Evolutionary conservation across 2,797 vertebrate species (phyloP).

Genomic region (Tokudaia muenninki): DNA sequence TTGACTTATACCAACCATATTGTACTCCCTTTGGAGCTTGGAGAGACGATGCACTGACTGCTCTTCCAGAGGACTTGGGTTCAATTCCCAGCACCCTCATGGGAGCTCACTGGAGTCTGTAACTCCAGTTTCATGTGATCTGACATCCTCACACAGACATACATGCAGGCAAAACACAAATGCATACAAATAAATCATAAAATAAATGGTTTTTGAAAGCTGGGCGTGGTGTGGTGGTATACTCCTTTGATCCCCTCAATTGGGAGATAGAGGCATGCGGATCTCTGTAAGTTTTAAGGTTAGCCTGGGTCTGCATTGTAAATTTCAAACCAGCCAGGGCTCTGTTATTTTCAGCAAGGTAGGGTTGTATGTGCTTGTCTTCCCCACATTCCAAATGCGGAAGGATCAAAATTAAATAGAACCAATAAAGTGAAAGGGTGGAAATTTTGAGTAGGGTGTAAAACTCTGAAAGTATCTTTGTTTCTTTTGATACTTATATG

Average conservation of each 20-base stretch:
- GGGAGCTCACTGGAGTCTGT: neutral
- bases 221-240: neutral
- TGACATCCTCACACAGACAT: neutral
- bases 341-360: neutral
- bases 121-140: neutral
- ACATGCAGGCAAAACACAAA: neutral
- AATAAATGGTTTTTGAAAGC: constrained; percentile 10
- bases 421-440: neutral
- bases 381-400: neutral
- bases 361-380: neutral
- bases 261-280: neutral
- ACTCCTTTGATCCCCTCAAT: neutral
- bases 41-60: neutral
- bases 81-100: neutral
- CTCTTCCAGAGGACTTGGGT: neutral
- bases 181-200: neutral
- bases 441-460: neutral
- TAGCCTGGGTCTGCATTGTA: neutral
- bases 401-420: neutral
- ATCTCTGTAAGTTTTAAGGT: neutral
- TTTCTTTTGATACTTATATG: neutral
- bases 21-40: neutral
- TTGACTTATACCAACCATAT: neutral
- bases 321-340: neutral
- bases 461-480: neutral